A percentile compares a stretch with the other conserved stretches of the same genome.
These are phyloP conservation scores for Pteromalus puparum DNA, from an alignment of 1,140 invertebrate species.

Conservation along the genomic window DNA sequence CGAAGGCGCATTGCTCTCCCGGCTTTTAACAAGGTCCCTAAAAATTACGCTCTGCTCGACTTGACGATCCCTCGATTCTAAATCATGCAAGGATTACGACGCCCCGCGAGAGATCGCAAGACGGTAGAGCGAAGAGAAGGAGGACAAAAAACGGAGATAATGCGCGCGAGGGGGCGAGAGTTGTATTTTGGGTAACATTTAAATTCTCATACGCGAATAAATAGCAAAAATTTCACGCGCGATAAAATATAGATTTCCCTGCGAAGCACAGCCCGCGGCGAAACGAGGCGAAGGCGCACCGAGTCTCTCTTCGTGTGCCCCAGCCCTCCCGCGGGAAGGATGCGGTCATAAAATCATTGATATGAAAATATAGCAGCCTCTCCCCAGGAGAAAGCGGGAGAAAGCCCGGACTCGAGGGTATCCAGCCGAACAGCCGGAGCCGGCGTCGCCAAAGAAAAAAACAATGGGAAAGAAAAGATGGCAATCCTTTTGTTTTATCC, in stretches of 20 bases:
- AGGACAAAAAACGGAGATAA: constrained; percentile 7
- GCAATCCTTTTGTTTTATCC: constrained; percentile 67
- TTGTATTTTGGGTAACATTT: constrained; percentile 74
- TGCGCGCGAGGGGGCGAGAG: neutral
- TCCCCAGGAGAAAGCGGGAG: constrained; percentile 48
- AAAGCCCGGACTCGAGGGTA: constrained; percentile 58
- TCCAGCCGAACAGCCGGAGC: constrained; percentile 62
- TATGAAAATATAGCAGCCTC: constrained; percentile 74
- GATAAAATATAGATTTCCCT: constrained; percentile 76
- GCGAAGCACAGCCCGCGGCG: constrained; percentile 57
- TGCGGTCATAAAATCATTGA: constrained; percentile 76
- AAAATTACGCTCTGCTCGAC: constrained; percentile 37
- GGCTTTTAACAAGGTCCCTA: neutral
- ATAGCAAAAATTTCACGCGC: constrained; percentile 76
- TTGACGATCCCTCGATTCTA: constrained; percentile 62
- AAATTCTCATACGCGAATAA: constrained; percentile 77
- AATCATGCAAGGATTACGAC: constrained; percentile 71
- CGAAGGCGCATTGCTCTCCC: neutral
- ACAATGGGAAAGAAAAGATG: constrained; percentile 50
- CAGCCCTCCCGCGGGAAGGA: constrained; percentile 65
- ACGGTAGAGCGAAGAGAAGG: constrained; percentile 41
- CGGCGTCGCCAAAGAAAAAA: constrained; percentile 57
- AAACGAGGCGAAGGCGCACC: constrained; percentile 41
- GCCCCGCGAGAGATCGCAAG: constrained; percentile 41
- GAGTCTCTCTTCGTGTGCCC: constrained; percentile 10